These are phyloP conservation scores for Ptychochromis oligacanthus DNA, from an alignment of 2,113 vertebrate genomes.

Conservation along the genomic window DNA sequence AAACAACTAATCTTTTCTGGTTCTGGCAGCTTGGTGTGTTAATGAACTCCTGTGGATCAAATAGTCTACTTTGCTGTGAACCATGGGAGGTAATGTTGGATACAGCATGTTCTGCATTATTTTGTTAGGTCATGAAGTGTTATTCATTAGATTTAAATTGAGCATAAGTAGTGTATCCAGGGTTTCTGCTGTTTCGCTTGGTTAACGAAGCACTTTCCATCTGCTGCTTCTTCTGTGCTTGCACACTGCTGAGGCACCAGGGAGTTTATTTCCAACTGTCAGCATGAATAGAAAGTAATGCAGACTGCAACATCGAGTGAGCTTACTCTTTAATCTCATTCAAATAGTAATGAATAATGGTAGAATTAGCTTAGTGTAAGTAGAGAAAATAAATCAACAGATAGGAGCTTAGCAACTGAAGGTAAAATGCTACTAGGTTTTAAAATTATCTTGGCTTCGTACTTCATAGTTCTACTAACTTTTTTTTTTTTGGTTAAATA, in stretches of 20 bases:
- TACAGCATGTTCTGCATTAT: background rate
- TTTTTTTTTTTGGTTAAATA: too few species aligned
- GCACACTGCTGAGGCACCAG: background rate
- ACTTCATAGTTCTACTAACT: background rate
- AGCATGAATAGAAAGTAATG: background rate
- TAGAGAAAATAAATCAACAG: background rate
- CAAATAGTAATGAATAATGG: background rate
- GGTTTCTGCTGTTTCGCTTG: background rate
- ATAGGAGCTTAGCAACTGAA: background rate
- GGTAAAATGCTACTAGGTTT: background rate
- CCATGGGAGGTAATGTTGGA: background rate
- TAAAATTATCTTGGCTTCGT: background rate
- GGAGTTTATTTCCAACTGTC: background rate
- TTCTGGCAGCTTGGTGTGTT: background rate
- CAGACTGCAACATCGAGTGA: background rate
- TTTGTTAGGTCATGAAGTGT: conserved; percentile 2
- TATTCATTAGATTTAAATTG: conserved; percentile 2
- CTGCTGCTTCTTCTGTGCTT: background rate
- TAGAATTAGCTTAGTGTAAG: background rate
- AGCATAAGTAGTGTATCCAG: background rate
- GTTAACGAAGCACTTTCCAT: conserved; percentile 5
- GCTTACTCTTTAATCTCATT: background rate
- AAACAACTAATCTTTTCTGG: background rate
- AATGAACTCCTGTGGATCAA: background rate
- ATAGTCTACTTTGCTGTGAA: background rate